Percentiles rank a stretch among this genome's conserved stretches.
Evolutionary conservation across 2,888 invertebrate genomes (phyloP).

Genomic region (Shargacucullia verbasci): DNA sequence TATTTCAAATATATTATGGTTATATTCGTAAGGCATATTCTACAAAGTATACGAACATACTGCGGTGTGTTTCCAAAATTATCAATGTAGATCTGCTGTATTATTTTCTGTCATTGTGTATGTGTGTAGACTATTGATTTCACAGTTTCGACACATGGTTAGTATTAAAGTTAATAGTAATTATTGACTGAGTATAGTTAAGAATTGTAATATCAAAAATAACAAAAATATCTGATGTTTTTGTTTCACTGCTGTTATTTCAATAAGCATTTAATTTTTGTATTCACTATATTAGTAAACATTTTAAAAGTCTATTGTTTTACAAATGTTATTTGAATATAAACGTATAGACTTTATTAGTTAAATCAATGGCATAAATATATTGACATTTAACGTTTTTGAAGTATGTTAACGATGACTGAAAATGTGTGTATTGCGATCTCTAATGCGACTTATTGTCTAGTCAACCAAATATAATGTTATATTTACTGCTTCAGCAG

Average conservation of each 20-base stretch:
- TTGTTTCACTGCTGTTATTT: constrained; percentile 75
- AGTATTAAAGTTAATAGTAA: constrained; percentile 77
- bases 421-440: constrained; percentile 35
- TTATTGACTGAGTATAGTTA: constrained; percentile 86
- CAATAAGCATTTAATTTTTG: constrained; percentile 84
- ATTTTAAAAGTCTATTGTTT: constrained; percentile 43
- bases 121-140: constrained; percentile 52
- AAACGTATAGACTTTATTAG: constrained; percentile 40
- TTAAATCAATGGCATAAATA: constrained; percentile 49
- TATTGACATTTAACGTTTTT: constrained; percentile 39
- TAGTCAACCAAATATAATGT: constrained; percentile 40
- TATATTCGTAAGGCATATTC: constrained; percentile 44
- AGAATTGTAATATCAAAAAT: constrained; percentile 68
- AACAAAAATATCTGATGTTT: constrained; percentile 67
- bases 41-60: constrained; percentile 54
- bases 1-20: constrained; percentile 26
- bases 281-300: constrained; percentile 54
- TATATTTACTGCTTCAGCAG: constrained; percentile 30
- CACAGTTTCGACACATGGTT: constrained; percentile 67
- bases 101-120: constrained; percentile 53
- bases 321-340: constrained; percentile 43
- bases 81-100: constrained; percentile 40
- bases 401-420: constrained; percentile 17
- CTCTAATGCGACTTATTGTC: constrained; percentile 42
- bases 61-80: constrained; percentile 45